Conservation (phyloP, 2,113 vertebrate genomes). For the Amazona vittata region DNA sequence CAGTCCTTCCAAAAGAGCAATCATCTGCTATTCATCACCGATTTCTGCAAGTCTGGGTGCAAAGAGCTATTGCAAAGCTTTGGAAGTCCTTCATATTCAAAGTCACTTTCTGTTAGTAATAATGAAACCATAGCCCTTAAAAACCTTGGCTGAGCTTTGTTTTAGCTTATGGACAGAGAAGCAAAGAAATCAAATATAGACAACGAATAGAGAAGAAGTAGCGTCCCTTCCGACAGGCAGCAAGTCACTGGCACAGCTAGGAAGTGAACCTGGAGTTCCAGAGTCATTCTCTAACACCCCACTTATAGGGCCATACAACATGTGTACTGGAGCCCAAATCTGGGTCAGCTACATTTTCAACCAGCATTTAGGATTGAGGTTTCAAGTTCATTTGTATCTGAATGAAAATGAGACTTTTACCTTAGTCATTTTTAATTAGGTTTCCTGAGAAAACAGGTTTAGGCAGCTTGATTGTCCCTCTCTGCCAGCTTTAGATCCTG, state of each 20-base stretch:
- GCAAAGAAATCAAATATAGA: neutral
- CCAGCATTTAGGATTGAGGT: neutral
- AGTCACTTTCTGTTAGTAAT: slow-evolving; percentile 15
- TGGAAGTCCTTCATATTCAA: slow-evolving; percentile 15
- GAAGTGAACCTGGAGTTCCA: neutral
- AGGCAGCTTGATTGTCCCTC: neutral
- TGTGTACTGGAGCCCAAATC: neutral
- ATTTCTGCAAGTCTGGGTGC: slow-evolving; percentile 48
- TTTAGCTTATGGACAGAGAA: neutral
- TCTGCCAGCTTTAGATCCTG: neutral
- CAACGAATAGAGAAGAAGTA: neutral
- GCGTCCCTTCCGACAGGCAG: neutral
- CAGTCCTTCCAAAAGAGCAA: slow-evolving; percentile 66
- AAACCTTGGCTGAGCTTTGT: neutral
- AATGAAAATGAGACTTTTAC: neutral
- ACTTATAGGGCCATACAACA: fast-evolving
- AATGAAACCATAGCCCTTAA: neutral
- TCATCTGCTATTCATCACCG: slow-evolving; percentile 70
- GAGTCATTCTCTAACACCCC: neutral
- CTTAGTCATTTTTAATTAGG: neutral
- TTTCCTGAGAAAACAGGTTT: neutral
- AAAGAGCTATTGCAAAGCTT: slow-evolving; percentile 8
- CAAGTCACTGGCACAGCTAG: neutral
- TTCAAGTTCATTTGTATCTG: neutral
- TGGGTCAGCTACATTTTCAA: neutral